Evolutionary conservation across 2,113 vertebrate species (phyloP), one percentile per base, ranked within the genome.

Genomic region (Ammodytes dubius): DNA sequence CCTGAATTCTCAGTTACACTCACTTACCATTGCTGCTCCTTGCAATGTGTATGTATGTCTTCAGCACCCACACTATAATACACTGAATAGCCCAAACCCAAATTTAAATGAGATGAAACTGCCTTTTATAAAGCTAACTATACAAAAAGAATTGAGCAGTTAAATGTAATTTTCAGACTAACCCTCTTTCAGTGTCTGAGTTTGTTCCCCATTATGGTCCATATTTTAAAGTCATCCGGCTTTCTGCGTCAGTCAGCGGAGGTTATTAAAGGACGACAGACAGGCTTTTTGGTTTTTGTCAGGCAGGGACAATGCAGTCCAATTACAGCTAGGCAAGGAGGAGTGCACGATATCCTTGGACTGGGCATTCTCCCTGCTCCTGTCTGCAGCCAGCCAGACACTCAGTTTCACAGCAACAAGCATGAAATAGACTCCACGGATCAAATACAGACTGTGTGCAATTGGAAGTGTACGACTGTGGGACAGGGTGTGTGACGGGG

Each of bases 401-500:
- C 83, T 88, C 81, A 81, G 78, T 89, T 89, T 91, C 85, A 89
- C 78, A 81, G 91, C 87, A 89, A 85, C 90, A 80, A 91, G 85
- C 91, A 86, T 85, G 83, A 91, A 92, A 91, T 85, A 86, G 85
- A 87, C 86, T 89, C 88, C 56, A 8, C 83, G 85, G 87, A 87
- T 91, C 85, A 86, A 87, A 89, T 89, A 74, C 71, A 60, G 80
- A 60, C 58, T 49, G 69, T 8, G 53, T 87, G 87, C 78, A 77
- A 70, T 76, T 88, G 79, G 63, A 89, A 85, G 71, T 74, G 79
- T 67, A 59, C 57, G 69, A 70, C 71, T 81, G 68, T 58, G 80
- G 79, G 83, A 86, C 68, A 74, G 85, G 74, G 81, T 82, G 87
- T 82, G 84, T 72, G 61, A 67, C 27, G 27, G 27, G 27, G 82